Evolutionary conservation across 2,113 vertebrate genomes (phyloP).

Genomic region (Spermophilus dauricus): DNA sequence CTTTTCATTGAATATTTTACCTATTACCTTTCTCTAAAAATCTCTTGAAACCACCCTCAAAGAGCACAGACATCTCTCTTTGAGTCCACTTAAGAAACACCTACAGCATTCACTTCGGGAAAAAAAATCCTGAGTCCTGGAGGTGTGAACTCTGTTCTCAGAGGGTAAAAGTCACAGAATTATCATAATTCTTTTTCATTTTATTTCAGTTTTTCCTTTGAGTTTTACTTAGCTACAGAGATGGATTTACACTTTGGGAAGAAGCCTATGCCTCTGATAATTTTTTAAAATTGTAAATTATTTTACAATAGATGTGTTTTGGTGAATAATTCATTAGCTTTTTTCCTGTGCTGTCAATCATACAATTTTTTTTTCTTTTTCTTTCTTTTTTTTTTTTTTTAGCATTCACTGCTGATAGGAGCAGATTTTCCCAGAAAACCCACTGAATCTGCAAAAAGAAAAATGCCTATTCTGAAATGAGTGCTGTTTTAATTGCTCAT

Average conservation of each 20-base stretch:
- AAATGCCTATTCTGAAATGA: background rate
- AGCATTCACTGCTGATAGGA: background rate
- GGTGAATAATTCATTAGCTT: slow-evolving; percentile 42
- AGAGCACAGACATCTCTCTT: background rate
- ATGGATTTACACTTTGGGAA: background rate
- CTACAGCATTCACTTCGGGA: background rate
- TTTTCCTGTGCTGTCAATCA: background rate
- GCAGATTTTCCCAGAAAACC: slow-evolving; percentile 23
- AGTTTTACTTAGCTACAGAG: slow-evolving; percentile 19
- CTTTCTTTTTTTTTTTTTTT: background rate
- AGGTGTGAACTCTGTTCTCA: background rate
- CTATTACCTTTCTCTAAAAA: slow-evolving; percentile 30
- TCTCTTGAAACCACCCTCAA: background rate
- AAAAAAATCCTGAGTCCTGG: background rate
- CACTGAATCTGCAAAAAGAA: background rate
- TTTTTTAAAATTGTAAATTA: slow-evolving; percentile 29
- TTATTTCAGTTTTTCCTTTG: slow-evolving; percentile 28
- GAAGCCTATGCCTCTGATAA: background rate
- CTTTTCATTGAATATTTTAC: background rate
- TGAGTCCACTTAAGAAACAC: background rate
- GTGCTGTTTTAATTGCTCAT: background rate
- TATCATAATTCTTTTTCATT: background rate
- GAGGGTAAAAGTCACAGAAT: background rate
- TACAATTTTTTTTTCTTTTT: too few relatives aligned
- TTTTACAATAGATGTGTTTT: background rate